These are phyloP conservation scores for Hypsibius dujardini DNA, from an alignment of 1,140 invertebrate species.

Conservation along the genomic window DNA sequence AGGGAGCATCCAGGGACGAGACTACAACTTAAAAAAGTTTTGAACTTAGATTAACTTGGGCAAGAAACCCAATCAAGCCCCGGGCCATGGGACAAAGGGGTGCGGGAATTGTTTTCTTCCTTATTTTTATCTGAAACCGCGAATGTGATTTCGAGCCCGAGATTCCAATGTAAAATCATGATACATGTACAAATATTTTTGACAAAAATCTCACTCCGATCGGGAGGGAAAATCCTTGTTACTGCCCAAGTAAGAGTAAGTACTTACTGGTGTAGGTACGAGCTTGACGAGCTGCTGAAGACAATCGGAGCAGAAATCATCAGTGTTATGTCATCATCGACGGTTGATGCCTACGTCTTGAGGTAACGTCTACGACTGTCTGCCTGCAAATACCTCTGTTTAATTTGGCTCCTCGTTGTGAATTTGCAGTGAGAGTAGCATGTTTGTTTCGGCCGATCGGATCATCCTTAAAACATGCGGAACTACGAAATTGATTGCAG, in stretches of 20 bases:
- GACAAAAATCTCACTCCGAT: not conserved
- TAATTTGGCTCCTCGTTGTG: conserved; percentile 21
- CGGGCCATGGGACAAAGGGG: not conserved
- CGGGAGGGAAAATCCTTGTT: not conserved
- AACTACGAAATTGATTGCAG: conserved; percentile 82
- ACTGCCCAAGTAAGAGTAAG: not conserved
- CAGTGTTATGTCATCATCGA: conserved; percentile 65
- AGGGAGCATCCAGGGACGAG: too few species aligned
- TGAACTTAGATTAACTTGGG: too few species aligned
- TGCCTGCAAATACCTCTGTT: conserved; percentile 17
- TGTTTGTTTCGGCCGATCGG: conserved; percentile 81
- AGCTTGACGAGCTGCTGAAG: conserved; percentile 68
- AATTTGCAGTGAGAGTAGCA: conserved; percentile 73
- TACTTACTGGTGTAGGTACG: conserved; percentile 45
- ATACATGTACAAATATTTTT: not conserved
- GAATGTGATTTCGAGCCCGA: not conserved
- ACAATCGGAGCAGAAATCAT: conserved; percentile 90
- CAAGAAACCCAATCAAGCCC: too few species aligned
- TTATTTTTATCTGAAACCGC: not conserved
- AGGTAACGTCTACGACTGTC: conserved; percentile 46
- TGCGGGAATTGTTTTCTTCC: conserved; percentile 18
- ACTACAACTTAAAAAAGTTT: too few species aligned
- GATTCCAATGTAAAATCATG: not conserved
- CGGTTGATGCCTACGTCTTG: conserved; percentile 84
- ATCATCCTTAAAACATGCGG: conserved; percentile 98